Evolutionary conservation across 53 echinoderm and acorn worm genomes (phyloP).

Genomic region (Antedon mediterranea): DNA sequence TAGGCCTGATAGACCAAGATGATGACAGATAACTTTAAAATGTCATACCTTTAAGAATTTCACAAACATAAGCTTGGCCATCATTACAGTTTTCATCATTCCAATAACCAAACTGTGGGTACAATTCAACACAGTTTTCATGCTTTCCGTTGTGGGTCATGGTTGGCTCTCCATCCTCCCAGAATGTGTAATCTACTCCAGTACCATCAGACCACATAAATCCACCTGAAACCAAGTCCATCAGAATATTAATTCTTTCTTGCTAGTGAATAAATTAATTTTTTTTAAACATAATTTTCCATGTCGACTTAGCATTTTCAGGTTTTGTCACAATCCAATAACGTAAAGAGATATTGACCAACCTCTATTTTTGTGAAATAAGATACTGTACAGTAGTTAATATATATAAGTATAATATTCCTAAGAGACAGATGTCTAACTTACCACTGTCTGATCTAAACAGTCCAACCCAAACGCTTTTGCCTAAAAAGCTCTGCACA

Average conservation of each 20-base stretch:
- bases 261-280: too few relatives aligned
- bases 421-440: not conserved
- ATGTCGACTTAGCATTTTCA: too few relatives aligned
- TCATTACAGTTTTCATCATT: conserved; percentile 57
- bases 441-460: conserved; percentile 41
- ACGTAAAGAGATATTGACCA: too few relatives aligned
- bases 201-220: conserved; percentile 61
- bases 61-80: conserved; percentile 57
- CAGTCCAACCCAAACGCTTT: conserved; percentile 63
- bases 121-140: conserved; percentile 77
- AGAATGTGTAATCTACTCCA: conserved; percentile 58
- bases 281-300: too few relatives aligned
- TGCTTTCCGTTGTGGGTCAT: conserved; percentile 31
- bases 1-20: too few relatives aligned
- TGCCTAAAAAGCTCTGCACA: not conserved
- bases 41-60: conserved; percentile 42
- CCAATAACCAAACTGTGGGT: conserved; percentile 45
- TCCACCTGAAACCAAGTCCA: conserved; percentile 21
- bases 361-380: too few relatives aligned
- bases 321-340: too few relatives aligned
- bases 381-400: too few relatives aligned
- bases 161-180: conserved; percentile 54
- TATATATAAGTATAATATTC: too few relatives aligned
- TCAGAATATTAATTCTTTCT: too few relatives aligned
- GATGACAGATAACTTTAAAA: too few relatives aligned